Conservation (phyloP, 2,797 vertebrate species). For the Halcyon smyrnensis region DNA sequence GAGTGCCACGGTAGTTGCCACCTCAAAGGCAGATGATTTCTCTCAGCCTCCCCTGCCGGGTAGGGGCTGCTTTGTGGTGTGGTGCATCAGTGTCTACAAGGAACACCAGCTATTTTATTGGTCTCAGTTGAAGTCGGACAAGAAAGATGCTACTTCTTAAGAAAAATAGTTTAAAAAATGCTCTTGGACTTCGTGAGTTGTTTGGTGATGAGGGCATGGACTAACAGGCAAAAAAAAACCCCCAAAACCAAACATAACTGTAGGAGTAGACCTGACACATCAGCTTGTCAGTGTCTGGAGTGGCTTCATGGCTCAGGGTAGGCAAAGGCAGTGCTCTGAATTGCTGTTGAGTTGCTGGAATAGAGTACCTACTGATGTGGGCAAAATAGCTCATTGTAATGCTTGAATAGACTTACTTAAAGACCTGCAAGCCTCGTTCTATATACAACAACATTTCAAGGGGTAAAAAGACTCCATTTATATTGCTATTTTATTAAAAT, state of each 20-base stretch:
- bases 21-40: not conserved
- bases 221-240: not conserved
- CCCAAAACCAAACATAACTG: not conserved
- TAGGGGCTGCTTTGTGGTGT: not conserved
- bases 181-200: not conserved
- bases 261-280: not conserved
- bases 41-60: not conserved
- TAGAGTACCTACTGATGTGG: not conserved
- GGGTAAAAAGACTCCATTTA: slow-evolving; percentile 31
- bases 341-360: not conserved
- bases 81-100: not conserved
- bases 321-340: not conserved
- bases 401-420: slow-evolving; percentile 36
- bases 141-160: not conserved
- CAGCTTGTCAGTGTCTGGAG: not conserved
- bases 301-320: not conserved
- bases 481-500: slow-evolving; percentile 53
- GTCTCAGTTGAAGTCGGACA: not conserved
- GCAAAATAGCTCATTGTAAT: slow-evolving; percentile 20
- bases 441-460: slow-evolving; percentile 27
- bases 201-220: not conserved
- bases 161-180: not conserved
- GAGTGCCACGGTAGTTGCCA: not conserved
- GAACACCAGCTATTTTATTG: not conserved
- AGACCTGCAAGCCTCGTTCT: slow-evolving; percentile 3